phyloP scores from a whole-genome alignment of 2,113 vertebrate species.

The Etia nguti region DNA sequence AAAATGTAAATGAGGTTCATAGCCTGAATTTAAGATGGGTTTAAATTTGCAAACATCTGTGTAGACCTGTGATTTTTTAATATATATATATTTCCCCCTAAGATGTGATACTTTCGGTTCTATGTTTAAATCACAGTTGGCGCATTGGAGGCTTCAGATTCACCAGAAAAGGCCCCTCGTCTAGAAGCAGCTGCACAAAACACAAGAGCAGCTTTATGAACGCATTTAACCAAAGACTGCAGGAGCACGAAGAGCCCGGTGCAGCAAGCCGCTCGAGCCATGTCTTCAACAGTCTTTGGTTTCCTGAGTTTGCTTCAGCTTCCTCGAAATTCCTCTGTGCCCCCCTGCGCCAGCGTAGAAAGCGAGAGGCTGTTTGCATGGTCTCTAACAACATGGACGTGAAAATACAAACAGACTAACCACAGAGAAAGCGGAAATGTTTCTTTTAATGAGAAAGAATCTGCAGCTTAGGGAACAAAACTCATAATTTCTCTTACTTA shows the following conservation, averaged over 20 bases:
- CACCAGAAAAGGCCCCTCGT: neutral
- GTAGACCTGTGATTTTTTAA: neutral
- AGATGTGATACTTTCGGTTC: neutral
- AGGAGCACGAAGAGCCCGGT: neutral
- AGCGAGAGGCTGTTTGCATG: neutral
- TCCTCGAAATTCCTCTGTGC: neutral
- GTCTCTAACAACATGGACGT: neutral
- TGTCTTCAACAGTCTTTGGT: neutral
- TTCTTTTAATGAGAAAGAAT: neutral
- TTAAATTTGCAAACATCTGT: neutral
- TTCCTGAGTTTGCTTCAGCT: neutral
- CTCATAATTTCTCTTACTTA: neutral
- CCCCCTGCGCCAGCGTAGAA: neutral
- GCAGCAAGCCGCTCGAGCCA: neutral
- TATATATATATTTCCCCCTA: neutral
- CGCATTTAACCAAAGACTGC: neutral
- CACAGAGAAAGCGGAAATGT: neutral
- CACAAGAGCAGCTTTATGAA: neutral
- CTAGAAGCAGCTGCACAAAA: neutral
- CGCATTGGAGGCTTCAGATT: neutral
- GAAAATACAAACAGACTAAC: neutral
- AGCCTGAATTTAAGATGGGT: neutral
- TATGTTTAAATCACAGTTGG: neutral
- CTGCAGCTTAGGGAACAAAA: neutral
- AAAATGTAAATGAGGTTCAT: neutral